phyloP scores from a whole-genome alignment of 2,888 invertebrate genomes.

The Bedellia somnulentella region DNA sequence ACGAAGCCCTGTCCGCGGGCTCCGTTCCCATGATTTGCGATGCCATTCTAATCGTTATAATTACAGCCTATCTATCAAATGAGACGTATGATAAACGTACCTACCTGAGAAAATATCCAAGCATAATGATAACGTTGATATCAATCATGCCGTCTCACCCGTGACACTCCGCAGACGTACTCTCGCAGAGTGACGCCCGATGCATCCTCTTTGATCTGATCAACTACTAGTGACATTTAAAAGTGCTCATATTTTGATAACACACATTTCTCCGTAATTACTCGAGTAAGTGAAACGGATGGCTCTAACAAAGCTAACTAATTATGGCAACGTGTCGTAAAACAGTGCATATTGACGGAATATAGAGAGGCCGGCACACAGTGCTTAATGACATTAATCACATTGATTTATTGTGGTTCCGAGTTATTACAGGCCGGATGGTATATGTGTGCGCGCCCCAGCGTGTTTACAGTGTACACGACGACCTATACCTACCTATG shows the following conservation, averaged over 20 bases:
- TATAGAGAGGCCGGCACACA: conserved; percentile 62
- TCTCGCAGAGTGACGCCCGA: no score
- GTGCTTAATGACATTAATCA: conserved; percentile 63
- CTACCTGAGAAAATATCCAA: conserved; percentile 20
- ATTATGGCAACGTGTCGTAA: conserved; percentile 59
- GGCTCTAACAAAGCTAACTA: conserved; percentile 59
- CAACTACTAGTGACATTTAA: conserved; percentile 27
- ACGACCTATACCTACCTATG: no score
- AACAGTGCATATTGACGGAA: conserved; percentile 63
- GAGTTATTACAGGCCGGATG: conserved; percentile 54
- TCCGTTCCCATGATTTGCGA: conserved; percentile 55
- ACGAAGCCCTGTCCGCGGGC: conserved; percentile 46
- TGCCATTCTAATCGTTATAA: conserved; percentile 54
- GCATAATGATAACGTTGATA: conserved; percentile 32
- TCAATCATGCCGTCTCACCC: no score
- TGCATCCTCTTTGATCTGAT: conserved; percentile 47
- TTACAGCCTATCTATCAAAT: conserved; percentile 52
- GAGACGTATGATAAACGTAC: conserved; percentile 42
- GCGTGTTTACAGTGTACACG: no score
- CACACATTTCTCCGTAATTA: conserved; percentile 11
- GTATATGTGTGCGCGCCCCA: conserved; percentile 30
- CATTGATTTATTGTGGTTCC: conserved; percentile 63
- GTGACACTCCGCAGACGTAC: no score
- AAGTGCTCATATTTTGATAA: conserved; percentile 12
- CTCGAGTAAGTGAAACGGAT: conserved; percentile 17